Evolutionary conservation across 2,797 vertebrate genomes (phyloP), one percentile per base, ranked within the genome.

Genomic region (Hybognathus amarus): DNA sequence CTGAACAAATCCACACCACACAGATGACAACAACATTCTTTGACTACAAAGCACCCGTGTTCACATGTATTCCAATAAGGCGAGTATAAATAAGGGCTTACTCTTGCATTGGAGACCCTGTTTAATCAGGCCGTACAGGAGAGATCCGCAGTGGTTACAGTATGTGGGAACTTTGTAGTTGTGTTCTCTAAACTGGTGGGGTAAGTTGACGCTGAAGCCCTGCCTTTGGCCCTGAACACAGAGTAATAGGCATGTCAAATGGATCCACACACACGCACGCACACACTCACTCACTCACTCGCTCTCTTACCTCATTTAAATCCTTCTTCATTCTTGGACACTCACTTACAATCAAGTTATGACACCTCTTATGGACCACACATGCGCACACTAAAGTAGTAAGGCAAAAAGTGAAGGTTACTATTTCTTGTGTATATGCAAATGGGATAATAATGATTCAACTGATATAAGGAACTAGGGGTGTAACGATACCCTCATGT

Each of bases 81-180:
- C 1, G 1, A 30, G 20, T 17, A n/a, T n/a, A 30, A 82, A 66
- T 36, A 30, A 9, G 9, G 9, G 66, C 94, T 96, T 94, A 99
- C 97, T 97, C 95, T 98, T 97, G 92, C 98, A 99, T 80, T 99
- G 98, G 2, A 98, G 95, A 45, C 98, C 98, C 92, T 99, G 98
- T 18, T 94, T 90, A 87, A 99, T 91, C 47, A 99, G 92, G 0
- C 98, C 98, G 96, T 97, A 99, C 59, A 99, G 96, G 88, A 99
- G 92, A 0, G 98, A 99, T 74, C 98, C 98, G 0, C 98, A 99
- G 94, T 99, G 98, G 89, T 98, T 96, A 15, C 98, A 99, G 93
- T 99, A 99, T 0, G 98, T 97, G 0, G 96, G 97, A 76, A 97
- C 95, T 93, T 98, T 99, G 91, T 97, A 99, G 92, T 96, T 99